Base-by-base conservation (phyloP, 2,888 invertebrate genomes). In the Ommatoiulus sabulosus region DNA sequence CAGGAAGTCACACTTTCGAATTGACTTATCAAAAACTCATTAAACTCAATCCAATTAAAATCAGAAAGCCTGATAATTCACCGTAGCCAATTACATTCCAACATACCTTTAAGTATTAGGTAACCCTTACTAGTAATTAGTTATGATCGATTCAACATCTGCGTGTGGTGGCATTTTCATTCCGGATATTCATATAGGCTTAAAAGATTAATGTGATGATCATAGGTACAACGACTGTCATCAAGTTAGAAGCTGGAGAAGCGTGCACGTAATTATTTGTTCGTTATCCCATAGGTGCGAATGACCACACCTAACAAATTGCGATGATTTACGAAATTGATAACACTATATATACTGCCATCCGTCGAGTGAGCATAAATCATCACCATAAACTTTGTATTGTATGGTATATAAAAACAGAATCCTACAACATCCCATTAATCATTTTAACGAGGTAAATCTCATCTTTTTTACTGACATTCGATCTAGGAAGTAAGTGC, bases 11-110 rank as follows among this genome's bases (percentile, higher is more conserved):
- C 17, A 57, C 15, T 57, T 8, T 57, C 3, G n/a, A 57, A 57
- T n/a, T 57, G 57, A 57, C 57, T 57, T n/a, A 57, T 57, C 57
- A 57, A 57, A 57, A 57, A n/a, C 57, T 57, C 57, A 57, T 57
- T 57, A 57, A 57, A 57, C 57, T 17, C 57, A 17, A 57, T 57
- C 57, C 57, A 57, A 57, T 57, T 57, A 57, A 57, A 57, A 57
- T 57, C 57, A 57, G 57, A 57, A 17, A 57, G 17, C 17, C 57
- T 57, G 57, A 57, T 57, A 17, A 57, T 57, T 57, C n/a, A 57
- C 57, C n/a, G 57, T 57, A 3, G n/a, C 57, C 57, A 57, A 57
- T n/a, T n/a, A n/a, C 17, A 57, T 48, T n/a, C 57, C 57, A 15
- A 8, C 57, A 1, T 2, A 8, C 3, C 57, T 0, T 17, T 3